These are phyloP conservation scores for Troides aeacus DNA, from an alignment of 2,888 invertebrate genomes.

Conservation along the genomic window DNA sequence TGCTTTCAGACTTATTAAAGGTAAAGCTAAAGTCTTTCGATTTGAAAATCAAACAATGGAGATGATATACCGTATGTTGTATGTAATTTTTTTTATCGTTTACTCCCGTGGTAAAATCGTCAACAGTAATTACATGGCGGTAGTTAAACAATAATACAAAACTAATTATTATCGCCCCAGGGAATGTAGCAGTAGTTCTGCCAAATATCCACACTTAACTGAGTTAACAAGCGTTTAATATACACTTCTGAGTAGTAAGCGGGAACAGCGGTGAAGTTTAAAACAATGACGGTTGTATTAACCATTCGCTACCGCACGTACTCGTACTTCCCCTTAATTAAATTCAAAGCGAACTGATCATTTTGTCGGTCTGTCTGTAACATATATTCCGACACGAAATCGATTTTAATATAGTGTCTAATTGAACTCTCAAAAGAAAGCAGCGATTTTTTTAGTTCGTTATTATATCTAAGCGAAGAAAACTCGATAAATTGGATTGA, in stretches of 20 bases:
- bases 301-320: conserved; percentile 1
- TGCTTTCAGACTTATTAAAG: no score
- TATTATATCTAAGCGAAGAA: no score
- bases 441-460: no score
- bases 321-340: conserved; percentile 10
- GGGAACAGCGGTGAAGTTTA: conserved; percentile 20
- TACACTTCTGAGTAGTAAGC: conserved; percentile 19
- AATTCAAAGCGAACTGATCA: neutral
- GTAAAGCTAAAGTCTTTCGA: no score
- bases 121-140: conserved; percentile 14
- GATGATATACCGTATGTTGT: neutral
- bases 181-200: conserved; percentile 21
- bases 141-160: conserved; percentile 22
- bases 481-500: no score
- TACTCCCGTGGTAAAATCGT: neutral
- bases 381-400: neutral
- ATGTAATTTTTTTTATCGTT: neutral
- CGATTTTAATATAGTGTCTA: neutral
- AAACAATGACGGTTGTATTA: conserved; percentile 22
- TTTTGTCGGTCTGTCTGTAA: neutral
- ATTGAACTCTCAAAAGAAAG: neutral
- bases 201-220: conserved; percentile 28
- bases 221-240: conserved; percentile 24
- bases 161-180: conserved; percentile 24
- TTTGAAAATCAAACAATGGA: neutral